These are phyloP conservation scores for Physella acuta DNA, from an alignment of 1,140 invertebrate species.

Conservation along the genomic window DNA sequence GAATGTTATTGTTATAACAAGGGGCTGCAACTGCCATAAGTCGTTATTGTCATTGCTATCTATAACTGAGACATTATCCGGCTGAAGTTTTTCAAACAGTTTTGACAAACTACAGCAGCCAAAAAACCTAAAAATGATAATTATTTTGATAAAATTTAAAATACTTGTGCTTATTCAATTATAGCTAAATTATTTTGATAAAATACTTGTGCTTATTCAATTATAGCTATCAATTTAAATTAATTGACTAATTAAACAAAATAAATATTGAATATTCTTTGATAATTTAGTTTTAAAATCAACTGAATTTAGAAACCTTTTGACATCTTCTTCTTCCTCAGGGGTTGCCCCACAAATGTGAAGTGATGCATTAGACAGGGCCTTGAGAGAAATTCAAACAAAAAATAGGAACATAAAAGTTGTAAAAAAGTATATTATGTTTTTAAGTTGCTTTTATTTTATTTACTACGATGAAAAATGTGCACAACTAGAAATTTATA, in stretches of 20 bases:
- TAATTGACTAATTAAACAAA: no score
- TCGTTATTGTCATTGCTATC: constrained; percentile 8
- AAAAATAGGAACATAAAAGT: no score
- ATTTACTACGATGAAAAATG: no score
- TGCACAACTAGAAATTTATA: no score
- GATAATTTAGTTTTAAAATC: neutral
- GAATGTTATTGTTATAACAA: constrained; percentile 22
- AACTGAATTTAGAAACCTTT: constrained; percentile 19
- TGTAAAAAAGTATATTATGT: no score
- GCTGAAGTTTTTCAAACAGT: constrained; percentile 28
- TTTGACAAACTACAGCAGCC: constrained; percentile 29
- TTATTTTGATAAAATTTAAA: no score
- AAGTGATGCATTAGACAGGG: constrained; percentile 29
- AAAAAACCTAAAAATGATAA: constrained; percentile 27
- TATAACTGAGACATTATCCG: constrained; percentile 11
- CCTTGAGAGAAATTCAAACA: no score
- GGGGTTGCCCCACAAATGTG: constrained; percentile 26
- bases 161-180: no score
- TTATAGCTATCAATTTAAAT: no score
- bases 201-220: no score
- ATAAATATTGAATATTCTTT: neutral
- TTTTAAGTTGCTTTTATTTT: no score
- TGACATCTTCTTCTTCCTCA: constrained; percentile 31
- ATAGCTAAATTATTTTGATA: no score
- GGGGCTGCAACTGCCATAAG: constrained; percentile 28